Evolutionary conservation across 92 coral and sea anemone species (phyloP).

Genomic region (Porites evermanni): DNA sequence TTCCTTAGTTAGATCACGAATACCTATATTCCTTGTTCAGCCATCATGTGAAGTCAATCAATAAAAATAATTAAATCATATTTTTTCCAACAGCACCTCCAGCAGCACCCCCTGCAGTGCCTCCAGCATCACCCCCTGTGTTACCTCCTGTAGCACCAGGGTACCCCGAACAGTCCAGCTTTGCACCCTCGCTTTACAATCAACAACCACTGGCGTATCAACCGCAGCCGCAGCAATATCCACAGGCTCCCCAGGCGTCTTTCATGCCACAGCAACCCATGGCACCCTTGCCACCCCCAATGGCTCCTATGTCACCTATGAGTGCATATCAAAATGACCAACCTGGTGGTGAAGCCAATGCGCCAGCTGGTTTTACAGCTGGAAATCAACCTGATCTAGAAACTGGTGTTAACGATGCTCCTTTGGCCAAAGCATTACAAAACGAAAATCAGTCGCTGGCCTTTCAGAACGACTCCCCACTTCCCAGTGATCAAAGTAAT

Average conservation of each 20-base stretch:
- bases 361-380: slow-evolving; percentile 21
- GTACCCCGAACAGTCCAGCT: slow-evolving; percentile 21
- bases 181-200: slow-evolving; percentile 12
- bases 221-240: slow-evolving; percentile 20
- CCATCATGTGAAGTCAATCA: neutral
- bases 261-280: slow-evolving; percentile 21
- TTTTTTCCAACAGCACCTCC: slow-evolving; percentile 11
- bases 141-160: slow-evolving; percentile 18
- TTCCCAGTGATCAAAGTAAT: slow-evolving; percentile 25
- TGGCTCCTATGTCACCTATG: slow-evolving; percentile 38
- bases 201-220: slow-evolving; percentile 46
- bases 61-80: neutral
- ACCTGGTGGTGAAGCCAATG: slow-evolving; percentile 14
- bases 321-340: slow-evolving; percentile 41
- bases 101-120: slow-evolving; percentile 1
- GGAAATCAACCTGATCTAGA: slow-evolving; percentile 24
- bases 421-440: slow-evolving; percentile 30
- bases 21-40: no score
- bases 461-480: slow-evolving; percentile 26
- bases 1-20: no score
- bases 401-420: slow-evolving; percentile 28
- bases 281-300: slow-evolving; percentile 10
- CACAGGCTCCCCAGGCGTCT: slow-evolving; percentile 32
- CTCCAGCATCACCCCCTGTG: slow-evolving; percentile 18
- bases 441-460: slow-evolving; percentile 31